Base-by-base conservation (phyloP, 37 sponge, comb jelly and placozoan genomes). In the Aplysina aerophoba region DNA sequence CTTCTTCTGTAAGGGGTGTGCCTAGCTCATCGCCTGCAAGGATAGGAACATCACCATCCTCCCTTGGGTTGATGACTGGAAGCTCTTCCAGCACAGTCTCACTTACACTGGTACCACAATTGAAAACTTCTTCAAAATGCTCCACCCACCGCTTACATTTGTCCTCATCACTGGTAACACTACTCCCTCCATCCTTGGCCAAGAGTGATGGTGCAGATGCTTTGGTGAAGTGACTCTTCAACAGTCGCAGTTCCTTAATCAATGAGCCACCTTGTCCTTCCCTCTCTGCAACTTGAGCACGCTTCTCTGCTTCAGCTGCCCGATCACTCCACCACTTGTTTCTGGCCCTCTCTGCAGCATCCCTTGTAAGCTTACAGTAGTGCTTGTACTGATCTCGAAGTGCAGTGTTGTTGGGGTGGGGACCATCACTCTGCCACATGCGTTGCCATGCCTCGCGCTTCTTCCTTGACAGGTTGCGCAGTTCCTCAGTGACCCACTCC, bases 401-500 rank as follows among this genome's bases (percentile, higher is more conserved):
- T 24, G 19, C 69, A 24, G 69, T 15, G 69, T 67, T 67, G 69
- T 15, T 67, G 19, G 25, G 27, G 25, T 67, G 19, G 25, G 27
- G 19, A 67, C 27, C 69, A 15, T 67, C 69, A 22, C 69, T 67
- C 27, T 15, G 69, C 69, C 27, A 22, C 74, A 73, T 33, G 39
- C 74, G 39, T 11, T 30, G 74, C 74, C 74, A 73, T 12, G 39
- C 38, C 22, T 31, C 39, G 36, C 74, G 22, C 74, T 73, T 73
- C 39, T 73, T 73, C 39, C 39, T 73, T 12, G 74, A 73, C 74
- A 73, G 39, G 39, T 73, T 73, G 30, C 74, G 74, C 39, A 73
- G 39, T 31, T 73, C 74, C 22, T 73, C 74, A 30, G 74, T 73
- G 39, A 73, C 74, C 74, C 74, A 34, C 12, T 73, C 74, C 22